Percentiles rank a stretch among this genome's conserved stretches.
These are phyloP conservation scores for Plagodis dolabraria DNA, from an alignment of 2,888 invertebrate species.

Conservation along the genomic window DNA sequence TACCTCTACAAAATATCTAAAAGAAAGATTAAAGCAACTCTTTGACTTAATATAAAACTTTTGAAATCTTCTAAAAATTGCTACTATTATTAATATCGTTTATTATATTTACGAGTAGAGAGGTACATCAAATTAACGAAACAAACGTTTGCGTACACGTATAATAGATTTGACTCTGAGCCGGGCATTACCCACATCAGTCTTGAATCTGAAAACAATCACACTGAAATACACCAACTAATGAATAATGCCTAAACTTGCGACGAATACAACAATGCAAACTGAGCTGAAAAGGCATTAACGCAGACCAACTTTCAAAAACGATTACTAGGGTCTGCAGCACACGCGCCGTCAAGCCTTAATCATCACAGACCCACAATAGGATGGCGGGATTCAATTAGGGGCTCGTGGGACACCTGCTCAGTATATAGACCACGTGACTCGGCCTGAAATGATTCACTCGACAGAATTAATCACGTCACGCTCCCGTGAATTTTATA, in stretches of 20 bases:
- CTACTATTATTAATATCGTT: too few relatives aligned
- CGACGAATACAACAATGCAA: background rate
- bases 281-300: constrained; percentile 2
- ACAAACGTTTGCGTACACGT: too few relatives aligned
- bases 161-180: too few relatives aligned
- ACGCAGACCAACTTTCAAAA: constrained; percentile 13
- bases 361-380: constrained; percentile 33
- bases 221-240: background rate
- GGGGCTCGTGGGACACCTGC: constrained; percentile 33
- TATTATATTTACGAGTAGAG: too few relatives aligned
- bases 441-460: constrained; percentile 31
- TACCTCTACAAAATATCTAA: too few relatives aligned
- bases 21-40: too few relatives aligned
- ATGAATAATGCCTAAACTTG: constrained; percentile 6
- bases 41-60: too few relatives aligned
- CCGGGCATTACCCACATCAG: too few relatives aligned
- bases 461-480: constrained; percentile 40
- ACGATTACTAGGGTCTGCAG: constrained; percentile 15
- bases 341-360: constrained; percentile 22
- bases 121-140: too few relatives aligned
- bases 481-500: constrained; percentile 36
- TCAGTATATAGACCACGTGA: constrained; percentile 24
- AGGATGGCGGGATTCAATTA: constrained; percentile 37
- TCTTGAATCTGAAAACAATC: too few relatives aligned
- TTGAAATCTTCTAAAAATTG: too few relatives aligned